A percentile compares a stretch with the other conserved stretches of the same genome.
These are phyloP conservation scores for Empis stercorea DNA, from an alignment of 2,888 invertebrate genomes.

Conservation along the genomic window DNA sequence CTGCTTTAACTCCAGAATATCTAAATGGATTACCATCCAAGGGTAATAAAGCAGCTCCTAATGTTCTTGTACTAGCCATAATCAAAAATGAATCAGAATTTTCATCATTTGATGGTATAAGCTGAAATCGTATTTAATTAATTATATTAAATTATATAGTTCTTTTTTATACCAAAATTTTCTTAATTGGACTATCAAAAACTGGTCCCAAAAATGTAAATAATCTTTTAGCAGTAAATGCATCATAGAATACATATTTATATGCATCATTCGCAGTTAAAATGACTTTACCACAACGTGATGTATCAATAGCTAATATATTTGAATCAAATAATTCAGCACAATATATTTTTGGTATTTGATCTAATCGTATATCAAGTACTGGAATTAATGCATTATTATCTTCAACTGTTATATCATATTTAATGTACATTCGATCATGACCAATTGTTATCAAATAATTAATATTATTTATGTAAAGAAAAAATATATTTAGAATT, in stretches of 20 bases:
- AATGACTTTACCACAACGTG: conserved; percentile 5
- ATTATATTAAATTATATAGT: background rate
- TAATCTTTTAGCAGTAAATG: conserved; percentile 48
- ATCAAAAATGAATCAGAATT: conserved; percentile 1
- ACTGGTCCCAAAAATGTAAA: conserved; percentile 56
- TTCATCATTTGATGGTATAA: background rate
- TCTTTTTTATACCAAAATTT: conserved; percentile 26
- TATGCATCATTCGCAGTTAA: conserved; percentile 33
- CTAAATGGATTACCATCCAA: conserved; percentile 64
- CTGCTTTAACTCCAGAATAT: conserved; percentile 47
- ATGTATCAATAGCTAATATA: conserved; percentile 3
- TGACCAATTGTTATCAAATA: conserved; percentile 43
- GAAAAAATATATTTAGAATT: conserved; percentile 44
- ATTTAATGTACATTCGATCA: conserved; percentile 33
- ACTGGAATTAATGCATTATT: background rate
- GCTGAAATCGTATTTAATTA: background rate
- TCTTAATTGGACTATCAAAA: conserved; percentile 46
- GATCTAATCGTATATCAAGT: conserved; percentile 36
- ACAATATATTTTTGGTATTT: conserved; percentile 37
- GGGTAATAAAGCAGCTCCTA: conserved; percentile 56
- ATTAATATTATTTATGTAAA: conserved; percentile 28
- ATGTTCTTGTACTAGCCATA: conserved; percentile 26
- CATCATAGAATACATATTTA: conserved; percentile 56
- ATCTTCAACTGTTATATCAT: conserved; percentile 1
- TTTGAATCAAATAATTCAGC: conserved; percentile 5